Evolutionary conservation across 2,888 invertebrate genomes (phyloP).

Genomic region (Amphipoea lucens): DNA sequence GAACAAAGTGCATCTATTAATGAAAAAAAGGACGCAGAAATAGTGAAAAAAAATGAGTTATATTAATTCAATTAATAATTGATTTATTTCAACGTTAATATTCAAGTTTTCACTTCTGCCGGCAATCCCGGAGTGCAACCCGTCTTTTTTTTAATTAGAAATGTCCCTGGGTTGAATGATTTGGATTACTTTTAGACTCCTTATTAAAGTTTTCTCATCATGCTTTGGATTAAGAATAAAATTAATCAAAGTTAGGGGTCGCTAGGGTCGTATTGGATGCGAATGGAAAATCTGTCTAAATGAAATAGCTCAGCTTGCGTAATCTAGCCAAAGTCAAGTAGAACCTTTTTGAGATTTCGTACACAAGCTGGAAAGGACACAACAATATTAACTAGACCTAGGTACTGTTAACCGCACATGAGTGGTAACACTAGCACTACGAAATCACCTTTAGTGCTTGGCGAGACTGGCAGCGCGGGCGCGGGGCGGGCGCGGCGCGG

Average conservation of each 20-base stretch:
- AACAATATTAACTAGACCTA: neutral
- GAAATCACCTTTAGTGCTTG: neutral
- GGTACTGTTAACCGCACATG: neutral
- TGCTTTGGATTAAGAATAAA: neutral
- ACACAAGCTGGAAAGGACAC: neutral
- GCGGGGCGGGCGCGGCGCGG: no score
- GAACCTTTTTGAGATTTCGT: neutral
- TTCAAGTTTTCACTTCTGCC: no score
- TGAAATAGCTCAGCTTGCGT: neutral
- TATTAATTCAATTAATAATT: no score
- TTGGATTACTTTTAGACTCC: neutral
- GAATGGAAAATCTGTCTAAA: neutral
- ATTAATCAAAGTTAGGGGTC: neutral
- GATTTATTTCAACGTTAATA: no score
- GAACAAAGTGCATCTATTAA: no score
- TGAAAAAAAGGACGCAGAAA: no score
- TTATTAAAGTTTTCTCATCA: conserved; percentile 3
- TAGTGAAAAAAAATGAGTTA: no score
- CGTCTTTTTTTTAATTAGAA: neutral
- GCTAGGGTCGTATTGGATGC: neutral
- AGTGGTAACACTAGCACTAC: neutral
- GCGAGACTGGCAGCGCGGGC: no score
- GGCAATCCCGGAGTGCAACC: no score
- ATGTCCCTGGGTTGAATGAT: neutral
- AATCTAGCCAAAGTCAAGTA: neutral